These are phyloP conservation scores for Perca fluviatilis DNA, from an alignment of 2,113 vertebrate genomes.

Conservation along the genomic window DNA sequence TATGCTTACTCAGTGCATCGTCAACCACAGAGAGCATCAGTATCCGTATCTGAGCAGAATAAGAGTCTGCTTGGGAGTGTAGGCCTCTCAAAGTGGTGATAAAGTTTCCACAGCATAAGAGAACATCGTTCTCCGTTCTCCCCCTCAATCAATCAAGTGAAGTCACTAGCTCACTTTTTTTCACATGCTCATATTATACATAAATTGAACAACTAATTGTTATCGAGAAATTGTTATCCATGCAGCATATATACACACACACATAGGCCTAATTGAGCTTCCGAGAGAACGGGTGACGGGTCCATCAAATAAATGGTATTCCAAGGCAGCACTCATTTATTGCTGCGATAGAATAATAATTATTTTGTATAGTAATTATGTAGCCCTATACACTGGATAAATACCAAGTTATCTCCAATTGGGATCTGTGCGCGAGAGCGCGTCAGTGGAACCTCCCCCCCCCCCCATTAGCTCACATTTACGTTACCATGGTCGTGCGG, in stretches of 20 bases:
- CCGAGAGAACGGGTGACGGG: not conserved
- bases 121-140: not conserved
- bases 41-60: not conserved
- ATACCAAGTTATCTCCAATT: not conserved
- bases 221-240: not conserved
- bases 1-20: not conserved
- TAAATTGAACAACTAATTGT: not conserved
- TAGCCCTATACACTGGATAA: not conserved
- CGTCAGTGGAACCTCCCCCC: slow-evolving; percentile 14
- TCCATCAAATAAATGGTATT: not conserved
- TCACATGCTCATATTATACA: not conserved
- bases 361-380: not conserved
- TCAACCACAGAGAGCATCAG: not conserved
- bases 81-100: not conserved
- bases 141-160: not conserved
- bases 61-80: not conserved
- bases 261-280: no score
- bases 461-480: not conserved
- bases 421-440: slow-evolving; percentile 60
- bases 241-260: no score
- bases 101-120: not conserved
- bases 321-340: not conserved
- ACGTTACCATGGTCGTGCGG: slow-evolving; percentile 26
- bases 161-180: not conserved
- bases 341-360: not conserved